Evolutionary conservation across 30 jellyfish, hydroid and myxozoan genomes (phyloP), one percentile per base, ranked within the genome.

Genomic region (Nemopilema nomurai): DNA sequence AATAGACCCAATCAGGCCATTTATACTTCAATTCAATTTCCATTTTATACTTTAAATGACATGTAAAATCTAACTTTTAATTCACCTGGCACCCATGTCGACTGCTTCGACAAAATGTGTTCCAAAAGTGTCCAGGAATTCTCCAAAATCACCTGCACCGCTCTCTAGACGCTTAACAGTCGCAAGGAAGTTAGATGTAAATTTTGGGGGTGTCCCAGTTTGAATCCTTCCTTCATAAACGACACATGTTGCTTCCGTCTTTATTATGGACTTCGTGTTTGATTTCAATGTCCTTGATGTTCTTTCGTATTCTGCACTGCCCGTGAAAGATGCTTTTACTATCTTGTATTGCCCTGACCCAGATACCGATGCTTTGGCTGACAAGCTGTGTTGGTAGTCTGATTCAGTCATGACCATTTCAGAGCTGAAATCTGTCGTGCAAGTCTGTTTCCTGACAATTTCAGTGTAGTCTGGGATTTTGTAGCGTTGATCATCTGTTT

Each of bases 31-130:
- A n/a, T n/a, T n/a, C n/a, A n/a, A n/a, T n/a, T n/a, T n/a, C n/a
- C n/a, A n/a, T n/a, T n/a, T n/a, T n/a, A n/a, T n/a, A n/a, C n/a
- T n/a, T n/a, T n/a, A n/a, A n/a, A n/a, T n/a, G n/a, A n/a, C n/a
- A n/a, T n/a, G n/a, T n/a, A n/a, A n/a, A n/a, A n/a, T n/a, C n/a
- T n/a, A n/a, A n/a, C n/a, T n/a, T n/a, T n/a, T n/a, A n/a, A n/a
- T 67, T 27, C 16, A 83, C 91, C 91, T 83, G 51, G 91, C 91
- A 8, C 91, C 91, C 85, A 73, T 53, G 50, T 71, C 86, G 0
- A 71, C 72, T 24, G 85, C 17, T 26, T 21, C 76, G 28, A 67
- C 70, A 51, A 67, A 81, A 70, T 81, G 90, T 1, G 90, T 81
- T 52, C 90, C 91, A 33, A 83, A 83, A 1, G 79, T 73, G 24